Conservation (phyloP, 2,113 vertebrate genomes). For the Oceanodroma tethys region DNA sequence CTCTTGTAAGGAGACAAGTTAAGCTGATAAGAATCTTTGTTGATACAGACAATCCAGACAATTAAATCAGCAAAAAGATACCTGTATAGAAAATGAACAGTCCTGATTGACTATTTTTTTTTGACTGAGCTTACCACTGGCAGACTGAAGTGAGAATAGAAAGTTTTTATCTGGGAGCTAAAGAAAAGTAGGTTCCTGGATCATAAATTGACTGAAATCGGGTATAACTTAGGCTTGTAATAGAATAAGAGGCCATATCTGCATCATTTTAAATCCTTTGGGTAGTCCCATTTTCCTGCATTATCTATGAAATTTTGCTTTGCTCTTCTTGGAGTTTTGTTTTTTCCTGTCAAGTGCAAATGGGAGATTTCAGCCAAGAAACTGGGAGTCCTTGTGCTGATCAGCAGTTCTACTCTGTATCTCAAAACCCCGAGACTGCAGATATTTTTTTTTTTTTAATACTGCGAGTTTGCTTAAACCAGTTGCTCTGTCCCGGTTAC, state of each 20-base stretch:
- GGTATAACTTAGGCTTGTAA: not conserved
- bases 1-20: not conserved
- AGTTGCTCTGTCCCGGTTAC: not conserved
- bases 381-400: not conserved
- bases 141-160: not conserved
- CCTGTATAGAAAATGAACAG: not conserved
- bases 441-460: not conserved
- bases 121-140: not conserved
- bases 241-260: not conserved
- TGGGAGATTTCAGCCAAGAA: not conserved
- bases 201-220: not conserved
- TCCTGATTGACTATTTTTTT: not conserved
- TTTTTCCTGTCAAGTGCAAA: not conserved
- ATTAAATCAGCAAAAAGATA: not conserved
- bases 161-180: not conserved
- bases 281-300: not conserved
- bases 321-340: not conserved
- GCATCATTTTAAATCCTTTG: not conserved
- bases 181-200: not conserved
- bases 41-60: not conserved
- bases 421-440: not conserved
- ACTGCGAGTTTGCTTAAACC: not conserved
- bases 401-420: not conserved
- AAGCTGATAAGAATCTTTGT: not conserved
- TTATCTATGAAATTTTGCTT: not conserved